Evolutionary conservation across 2,888 invertebrate genomes (phyloP), one percentile per base, ranked within the genome.

Genomic region (Sepioteuthis lessoniana): DNA sequence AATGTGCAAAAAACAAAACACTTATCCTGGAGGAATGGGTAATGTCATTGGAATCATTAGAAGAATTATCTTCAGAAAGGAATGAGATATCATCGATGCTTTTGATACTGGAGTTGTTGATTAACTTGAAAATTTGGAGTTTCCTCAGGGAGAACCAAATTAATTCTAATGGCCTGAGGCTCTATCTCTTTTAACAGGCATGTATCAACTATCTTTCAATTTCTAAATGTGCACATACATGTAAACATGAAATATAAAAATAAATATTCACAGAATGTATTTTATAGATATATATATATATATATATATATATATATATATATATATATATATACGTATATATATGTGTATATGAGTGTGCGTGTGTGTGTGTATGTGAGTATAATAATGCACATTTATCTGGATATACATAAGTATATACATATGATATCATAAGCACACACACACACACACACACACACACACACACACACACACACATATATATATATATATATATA

Each of bases 1-100:
- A 31, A 47, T 60, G 93, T 31, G 31, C 10, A 50, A 31, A 60
- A 60, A 76, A 55, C 7, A 76, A 76, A n/a, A 0, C 10, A 76
- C 76, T 76, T 76, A 76, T 76, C 76, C 76, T 76, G 76, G n/a
- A 76, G 76, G 76, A 76, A 76, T 76, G n/a, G n/a, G 13, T 76
- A 76, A 76, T 76, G n/a, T n/a, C n/a, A n/a, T 76, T 76, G 16
- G 16, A 76, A 76, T 76, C n/a, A 76, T 76, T 76, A 76, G 76
- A 35, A 76, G n/a, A 76, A 76, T 76, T 76, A 76, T n/a, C n/a
- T 76, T 16, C 76, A 76, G n/a, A 35, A 76, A n/a, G n/a, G n/a
- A 76, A 76, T 35, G 16, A 3, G 76, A 76, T 76, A n/a, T 4
- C n/a, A n/a, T n/a, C n/a, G n/a, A n/a, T 35, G 76, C 76, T 76